Base-by-base conservation (phyloP, 37 sponge, comb jelly and placozoan species). In the Axinella damicornis region DNA sequence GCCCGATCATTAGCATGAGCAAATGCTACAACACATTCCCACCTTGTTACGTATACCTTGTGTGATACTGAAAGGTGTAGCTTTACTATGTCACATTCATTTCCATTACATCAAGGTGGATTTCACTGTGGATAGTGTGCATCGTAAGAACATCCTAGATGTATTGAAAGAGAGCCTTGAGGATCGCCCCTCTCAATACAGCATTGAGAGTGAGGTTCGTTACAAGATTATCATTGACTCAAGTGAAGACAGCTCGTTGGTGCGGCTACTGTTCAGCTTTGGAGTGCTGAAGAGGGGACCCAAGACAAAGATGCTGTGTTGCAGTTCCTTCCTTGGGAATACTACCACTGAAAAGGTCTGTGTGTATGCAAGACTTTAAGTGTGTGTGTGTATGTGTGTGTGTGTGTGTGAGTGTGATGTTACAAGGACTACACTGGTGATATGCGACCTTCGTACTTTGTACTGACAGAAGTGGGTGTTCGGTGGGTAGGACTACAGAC, bases 211-310 rank as follows among this genome's bases (percentile, higher is more conserved):
- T 57, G 95, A 91, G 28, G 84, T 92, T 22, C 83, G 95, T 0
- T 95, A 92, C 84, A 95, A 95, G 53, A 70, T 95, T 46, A 89
- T 95, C 64, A 95, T 95, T 54, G 95, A 95, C 63, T 82, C 92
- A 5, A 83, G 83, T 30, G 95, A 95, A 37, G 95, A 95, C 59
- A 89, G 82, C 71, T 88, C 90, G 0, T 65, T 92, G 0, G 60
- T 89, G 1, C 77, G 94, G 0, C 73, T 96, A 54, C 74, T 96
- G 55, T 86, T 94, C 76, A 70, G 73, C 37, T 85, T 85, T 65
- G 90, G 76, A 4, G 73, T 95, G n/a, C 81, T 95, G 21, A 22
- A 88, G 27, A 70, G 74, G 59, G 46, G 70, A 12, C 76, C 84
- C 14, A n/a, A n/a, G n/a, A 85, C 92, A 19, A 57, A 80, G 1